phyloP scores from a whole-genome alignment of 2,888 invertebrate species.

The Tetragnatha montana region DNA sequence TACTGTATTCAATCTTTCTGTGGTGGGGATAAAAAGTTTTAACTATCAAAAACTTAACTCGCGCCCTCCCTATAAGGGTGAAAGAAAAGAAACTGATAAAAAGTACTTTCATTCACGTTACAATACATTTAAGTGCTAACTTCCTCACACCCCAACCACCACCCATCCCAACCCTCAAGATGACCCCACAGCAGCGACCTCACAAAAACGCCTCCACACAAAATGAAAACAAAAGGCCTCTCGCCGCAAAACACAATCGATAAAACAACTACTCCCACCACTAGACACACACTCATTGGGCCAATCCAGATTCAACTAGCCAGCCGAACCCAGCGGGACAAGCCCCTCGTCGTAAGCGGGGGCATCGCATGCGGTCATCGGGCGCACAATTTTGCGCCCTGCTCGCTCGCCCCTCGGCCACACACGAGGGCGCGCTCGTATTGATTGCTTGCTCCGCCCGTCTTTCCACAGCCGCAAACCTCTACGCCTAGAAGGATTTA shows the following conservation, averaged over 20 bases:
- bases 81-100: too few relatives aligned
- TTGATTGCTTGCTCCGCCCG: conserved; percentile 17
- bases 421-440: conserved; percentile 30
- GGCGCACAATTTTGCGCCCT: conserved; percentile 40
- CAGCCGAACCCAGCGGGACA: not conserved
- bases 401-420: conserved; percentile 21
- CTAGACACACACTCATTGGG: not conserved
- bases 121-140: too few relatives aligned
- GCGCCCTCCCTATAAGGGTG: too few relatives aligned
- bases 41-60: too few relatives aligned
- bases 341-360: not conserved
- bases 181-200: too few relatives aligned
- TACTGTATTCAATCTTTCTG: too few relatives aligned
- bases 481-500: not conserved
- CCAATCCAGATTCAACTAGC: not conserved
- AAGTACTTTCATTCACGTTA: too few relatives aligned
- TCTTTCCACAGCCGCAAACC: not conserved
- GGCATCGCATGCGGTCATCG: not conserved
- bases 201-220: too few relatives aligned
- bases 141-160: too few relatives aligned
- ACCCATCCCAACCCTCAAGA: too few relatives aligned
- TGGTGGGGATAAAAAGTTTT: too few relatives aligned
- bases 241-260: not conserved
- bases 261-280: not conserved
- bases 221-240: too few relatives aligned